Percentiles rank a stretch among this genome's conserved stretches.
Conservation (phyloP, 2,888 invertebrate species). For the Drosophila kuntzei region DNA sequence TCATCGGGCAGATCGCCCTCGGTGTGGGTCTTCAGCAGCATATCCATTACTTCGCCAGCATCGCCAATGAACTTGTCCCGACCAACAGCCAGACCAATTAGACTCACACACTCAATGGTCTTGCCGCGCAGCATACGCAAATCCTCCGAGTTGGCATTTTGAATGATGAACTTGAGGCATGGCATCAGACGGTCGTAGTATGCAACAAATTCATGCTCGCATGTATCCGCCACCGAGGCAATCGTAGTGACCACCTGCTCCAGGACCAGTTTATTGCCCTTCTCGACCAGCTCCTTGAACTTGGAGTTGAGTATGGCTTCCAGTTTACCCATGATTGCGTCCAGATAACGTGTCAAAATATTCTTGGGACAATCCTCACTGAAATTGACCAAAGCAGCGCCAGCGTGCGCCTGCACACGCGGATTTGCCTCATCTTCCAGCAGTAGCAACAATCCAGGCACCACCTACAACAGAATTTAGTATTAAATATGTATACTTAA, state of each 20-base stretch:
- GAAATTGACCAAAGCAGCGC: constrained; percentile 99
- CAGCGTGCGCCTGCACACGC: constrained; percentile 93
- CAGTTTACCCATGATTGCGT: constrained; percentile 95
- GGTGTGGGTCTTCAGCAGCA: constrained; percentile 95
- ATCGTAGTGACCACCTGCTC: constrained; percentile 99
- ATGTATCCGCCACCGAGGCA: constrained; percentile 99
- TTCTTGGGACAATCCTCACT: constrained; percentile 99
- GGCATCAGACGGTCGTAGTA: constrained; percentile 98
- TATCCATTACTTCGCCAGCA: constrained; percentile 98
- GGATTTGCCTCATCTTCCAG: constrained; percentile 96
- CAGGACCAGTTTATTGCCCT: constrained; percentile 97
- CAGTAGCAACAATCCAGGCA: constrained; percentile 94
- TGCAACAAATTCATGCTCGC: constrained; percentile 96
- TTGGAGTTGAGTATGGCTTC: constrained; percentile 95
- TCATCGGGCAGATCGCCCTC: constrained; percentile 95
- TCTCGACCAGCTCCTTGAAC: constrained; percentile 97
- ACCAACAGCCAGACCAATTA: constrained; percentile 96
- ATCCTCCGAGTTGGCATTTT: constrained; percentile 95
- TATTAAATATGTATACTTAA: background rate
- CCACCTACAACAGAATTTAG: constrained; percentile 86
- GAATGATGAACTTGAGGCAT: constrained; percentile 98
- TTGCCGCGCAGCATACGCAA: constrained; percentile 97
- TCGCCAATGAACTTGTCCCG: constrained; percentile 94
- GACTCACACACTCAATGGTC: constrained; percentile 99
- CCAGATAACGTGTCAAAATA: constrained; percentile 95